Conservation (phyloP, 1,140 invertebrate species). For the Magallana ariakensis region DNA sequence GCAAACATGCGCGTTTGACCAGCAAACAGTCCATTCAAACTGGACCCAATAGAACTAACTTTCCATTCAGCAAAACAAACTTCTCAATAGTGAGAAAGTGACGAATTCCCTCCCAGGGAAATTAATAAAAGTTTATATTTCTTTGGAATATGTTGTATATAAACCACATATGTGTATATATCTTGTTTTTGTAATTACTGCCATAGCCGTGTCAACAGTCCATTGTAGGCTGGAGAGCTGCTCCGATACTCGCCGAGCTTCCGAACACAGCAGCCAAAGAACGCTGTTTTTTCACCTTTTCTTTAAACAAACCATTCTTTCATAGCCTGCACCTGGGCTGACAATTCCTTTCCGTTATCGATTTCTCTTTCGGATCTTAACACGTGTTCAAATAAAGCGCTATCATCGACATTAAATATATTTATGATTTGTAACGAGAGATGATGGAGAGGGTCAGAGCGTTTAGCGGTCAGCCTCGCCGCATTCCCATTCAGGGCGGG, state of each 20-base stretch:
- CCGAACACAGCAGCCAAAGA: not conserved
- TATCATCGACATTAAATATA: conserved; percentile 1
- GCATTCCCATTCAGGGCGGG: not conserved
- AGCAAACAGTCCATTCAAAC: conserved; percentile 21
- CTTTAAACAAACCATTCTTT: conserved; percentile 36
- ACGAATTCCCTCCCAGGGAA: conserved; percentile 34
- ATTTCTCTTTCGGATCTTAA: conserved; percentile 8
- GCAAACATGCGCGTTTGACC: conserved; percentile 15
- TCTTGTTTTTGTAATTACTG: conserved; percentile 25
- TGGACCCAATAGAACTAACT: not conserved
- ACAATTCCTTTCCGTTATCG: conserved; percentile 36
- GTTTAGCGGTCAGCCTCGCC: not conserved
- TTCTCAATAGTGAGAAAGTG: conserved; percentile 32
- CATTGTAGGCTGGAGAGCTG: not conserved
- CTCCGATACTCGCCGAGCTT: not conserved
- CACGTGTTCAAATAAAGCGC: conserved; percentile 19
- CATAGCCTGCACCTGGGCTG: conserved; percentile 21
- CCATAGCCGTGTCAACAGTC: conserved; percentile 5
- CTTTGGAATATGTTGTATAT: conserved; percentile 35
- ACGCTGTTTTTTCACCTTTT: conserved; percentile 1
- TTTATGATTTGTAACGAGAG: not conserved
- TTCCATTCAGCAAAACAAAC: conserved; percentile 28
- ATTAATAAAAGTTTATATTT: conserved; percentile 39
- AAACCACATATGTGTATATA: conserved; percentile 38
- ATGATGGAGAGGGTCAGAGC: not conserved